Evolutionary conservation across 2,888 invertebrate species (phyloP), one percentile per base, ranked within the genome.

Genomic region (Trichacis sp.): DNA sequence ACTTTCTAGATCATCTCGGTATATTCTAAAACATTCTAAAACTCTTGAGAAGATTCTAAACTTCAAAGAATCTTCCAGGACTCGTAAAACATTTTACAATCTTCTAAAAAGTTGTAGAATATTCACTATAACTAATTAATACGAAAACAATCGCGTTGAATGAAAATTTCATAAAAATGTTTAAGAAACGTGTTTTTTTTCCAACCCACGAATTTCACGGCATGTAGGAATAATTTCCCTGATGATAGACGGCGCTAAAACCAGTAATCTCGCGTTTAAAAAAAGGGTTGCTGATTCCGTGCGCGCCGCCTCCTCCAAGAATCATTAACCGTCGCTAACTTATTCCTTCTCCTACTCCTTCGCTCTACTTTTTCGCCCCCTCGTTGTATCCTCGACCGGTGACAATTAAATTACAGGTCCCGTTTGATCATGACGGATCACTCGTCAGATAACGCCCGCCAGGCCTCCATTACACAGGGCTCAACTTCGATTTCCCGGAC

Each of bases 321-420:
- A 54, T 45, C 46, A n/a, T 49, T 58, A 63, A 54, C 45, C 50
- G 40, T 57, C 57, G 63, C 57, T 48, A 54, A 63, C 57, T 54
- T 54, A 12, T 18, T 33, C 49, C 38, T 30, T 38, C 8, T 36
- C 30, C 48, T 48, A 48, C 14, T 48, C 30, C 30, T 49, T 8
- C 49, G 52, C 48, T 53, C 59, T 42, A 58, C 45, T 54, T 68
- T 70, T 55, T 43, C 48, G 36, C 55, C 51, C 59, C 68, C 60
- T 66, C 68, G 52, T 64, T 68, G 65, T 54, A 54, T 57, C 57
- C 64, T 46, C 49, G 50, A 64, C 55, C 72, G 75, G 77, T 81
- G 81, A 83, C 82, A 81, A 81, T 81, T 81, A 83, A 83, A 83
- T 82, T 80, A 82, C 75, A 79, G 79, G 77, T 79, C 73, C 68